Conservation (phyloP, 2,113 vertebrate genomes). For the Leucoraja erinaceus region DNA sequence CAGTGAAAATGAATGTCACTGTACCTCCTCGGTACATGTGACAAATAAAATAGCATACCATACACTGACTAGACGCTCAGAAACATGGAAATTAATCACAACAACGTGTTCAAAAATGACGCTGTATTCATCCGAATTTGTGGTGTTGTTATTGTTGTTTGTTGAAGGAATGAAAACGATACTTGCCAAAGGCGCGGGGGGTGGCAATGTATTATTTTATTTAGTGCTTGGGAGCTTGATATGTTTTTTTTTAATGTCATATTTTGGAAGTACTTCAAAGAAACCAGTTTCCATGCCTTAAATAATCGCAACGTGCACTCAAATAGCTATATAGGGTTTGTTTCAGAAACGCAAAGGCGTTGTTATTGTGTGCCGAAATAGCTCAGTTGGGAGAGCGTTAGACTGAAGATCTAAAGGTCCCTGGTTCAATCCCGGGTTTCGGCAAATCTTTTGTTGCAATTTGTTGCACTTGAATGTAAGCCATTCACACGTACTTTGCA, state of each 20-base stretch:
- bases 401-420: slow-evolving; percentile 17
- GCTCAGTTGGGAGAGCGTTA: slow-evolving; percentile 35
- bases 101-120: too few relatives aligned
- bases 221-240: neutral
- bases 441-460: neutral
- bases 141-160: neutral
- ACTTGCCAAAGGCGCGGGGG: neutral
- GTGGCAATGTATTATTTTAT: neutral
- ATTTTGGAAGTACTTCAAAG: neutral
- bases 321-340: too few relatives aligned
- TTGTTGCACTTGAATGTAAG: neutral
- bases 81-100: too few relatives aligned
- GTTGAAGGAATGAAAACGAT: neutral
- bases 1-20: too few relatives aligned
- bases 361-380: neutral
- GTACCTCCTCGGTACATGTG: too few relatives aligned
- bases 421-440: slow-evolving; percentile 34
- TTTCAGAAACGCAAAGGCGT: too few relatives aligned
- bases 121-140: too few relatives aligned
- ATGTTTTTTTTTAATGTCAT: neutral
- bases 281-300: too few relatives aligned
- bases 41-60: too few relatives aligned
- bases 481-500: too few relatives aligned
- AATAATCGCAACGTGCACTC: too few relatives aligned
- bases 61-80: too few relatives aligned